Evolutionary conservation across 1,140 invertebrate species (phyloP), one percentile per base, ranked within the genome.

Genomic region (Idris sp.): DNA sequence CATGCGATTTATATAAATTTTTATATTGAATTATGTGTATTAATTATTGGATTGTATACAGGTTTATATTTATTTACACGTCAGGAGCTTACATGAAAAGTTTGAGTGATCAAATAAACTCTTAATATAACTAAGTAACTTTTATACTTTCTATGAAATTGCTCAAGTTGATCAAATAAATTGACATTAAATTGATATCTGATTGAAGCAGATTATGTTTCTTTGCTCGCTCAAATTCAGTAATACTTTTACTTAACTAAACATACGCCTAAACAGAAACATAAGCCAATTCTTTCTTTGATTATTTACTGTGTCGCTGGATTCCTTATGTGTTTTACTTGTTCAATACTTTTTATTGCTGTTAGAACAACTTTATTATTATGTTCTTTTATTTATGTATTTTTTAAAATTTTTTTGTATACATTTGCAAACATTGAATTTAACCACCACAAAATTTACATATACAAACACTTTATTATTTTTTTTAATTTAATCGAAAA

Each of bases 1-100:
- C 81, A 84, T 84, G 83, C 33, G 74, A 83, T 74, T 82, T 81
- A 74, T 78, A 79, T 76, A 74, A 77, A 78, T 79, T 76, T 81
- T 76, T 80, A 75, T 76, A 79, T 79, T 76, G n/a, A 73, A 71
- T 77, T 79, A 81, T 77, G 75, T 81, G 77, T 77, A 77, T 69
- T 77, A 68, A 75, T 77, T 77, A 73, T 68, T 80, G 67, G 76
- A 78, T 67, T 65, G 67, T 72, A 73, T 64, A 76, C 74, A 76
- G 74, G 74, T 40, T 72, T 68, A 76, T 56, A 72, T 75, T 65
- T 65, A 31, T 67, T 71, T 69, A 69, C 64, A 68, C 58, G 51
- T 51, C 53, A 76, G 33, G 61, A 67, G 74, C 67, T 76, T 65
- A 44, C 43, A 41, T 18, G 53, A 43, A 44, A 51, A 35, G 64